A percentile compares a stretch with the other conserved stretches of the same genome.
Conservation (phyloP, 2,113 vertebrate genomes). For the Notothenia rossii region DNA sequence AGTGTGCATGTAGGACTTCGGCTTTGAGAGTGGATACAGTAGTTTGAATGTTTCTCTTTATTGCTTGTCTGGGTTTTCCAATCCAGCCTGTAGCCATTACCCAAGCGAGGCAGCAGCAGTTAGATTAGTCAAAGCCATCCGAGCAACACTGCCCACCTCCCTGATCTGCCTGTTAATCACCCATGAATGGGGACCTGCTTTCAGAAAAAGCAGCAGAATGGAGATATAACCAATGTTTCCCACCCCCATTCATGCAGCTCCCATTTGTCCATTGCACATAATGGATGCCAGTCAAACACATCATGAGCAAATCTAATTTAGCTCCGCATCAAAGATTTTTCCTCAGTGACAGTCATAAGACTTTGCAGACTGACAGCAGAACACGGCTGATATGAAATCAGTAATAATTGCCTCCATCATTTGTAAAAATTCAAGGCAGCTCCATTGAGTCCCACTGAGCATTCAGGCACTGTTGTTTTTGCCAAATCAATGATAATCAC, state of each 20-base stretch:
- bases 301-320: slow-evolving; percentile 62
- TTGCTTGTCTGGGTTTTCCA: slow-evolving; percentile 44
- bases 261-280: slow-evolving; percentile 55
- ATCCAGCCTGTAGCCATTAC: slow-evolving; percentile 56
- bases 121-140: slow-evolving; percentile 66
- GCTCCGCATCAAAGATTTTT: slow-evolving; percentile 52
- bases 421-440: slow-evolving; percentile 35
- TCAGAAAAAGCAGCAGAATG: slow-evolving; percentile 59
- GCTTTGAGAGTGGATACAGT: slow-evolving; percentile 30
- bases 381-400: slow-evolving; percentile 59
- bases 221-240: slow-evolving; percentile 57
- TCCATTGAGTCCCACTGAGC: slow-evolving; percentile 45
- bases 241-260: slow-evolving; percentile 49
- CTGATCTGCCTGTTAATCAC: slow-evolving; percentile 70
- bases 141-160: slow-evolving; percentile 62
- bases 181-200: slow-evolving; percentile 64
- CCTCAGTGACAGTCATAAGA: slow-evolving; percentile 46
- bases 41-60: slow-evolving; percentile 43
- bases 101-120: slow-evolving; percentile 59
- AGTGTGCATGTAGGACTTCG: slow-evolving; percentile 35
- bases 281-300: slow-evolving; percentile 62
- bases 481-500: slow-evolving; percentile 60
- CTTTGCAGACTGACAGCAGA: slow-evolving; percentile 47
- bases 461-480: slow-evolving; percentile 47
- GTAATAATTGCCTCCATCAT: slow-evolving; percentile 50